Evolutionary conservation across 2,797 vertebrate genomes (phyloP).

Genomic region (Myotis planiceps): DNA sequence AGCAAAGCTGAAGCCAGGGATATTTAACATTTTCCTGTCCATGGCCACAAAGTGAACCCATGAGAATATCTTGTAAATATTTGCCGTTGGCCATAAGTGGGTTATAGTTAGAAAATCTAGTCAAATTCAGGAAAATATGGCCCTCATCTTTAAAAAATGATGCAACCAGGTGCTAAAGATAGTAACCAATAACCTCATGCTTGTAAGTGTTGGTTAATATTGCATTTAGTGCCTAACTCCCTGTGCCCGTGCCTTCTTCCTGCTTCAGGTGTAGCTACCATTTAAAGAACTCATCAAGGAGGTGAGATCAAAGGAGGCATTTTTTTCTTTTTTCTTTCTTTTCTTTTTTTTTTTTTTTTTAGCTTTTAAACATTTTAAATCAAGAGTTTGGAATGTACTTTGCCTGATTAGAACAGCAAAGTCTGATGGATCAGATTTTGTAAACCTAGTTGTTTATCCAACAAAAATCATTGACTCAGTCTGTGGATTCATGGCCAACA

Average conservation of each 20-base stretch:
- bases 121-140: not conserved
- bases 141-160: not conserved
- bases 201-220: not conserved
- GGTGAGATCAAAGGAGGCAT: not conserved
- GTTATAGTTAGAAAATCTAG: not conserved
- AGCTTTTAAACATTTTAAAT: conserved; percentile 16
- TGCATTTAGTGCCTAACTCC: not conserved
- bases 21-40: not conserved
- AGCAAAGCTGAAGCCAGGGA: not conserved
- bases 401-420: not conserved
- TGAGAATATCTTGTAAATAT: not conserved
- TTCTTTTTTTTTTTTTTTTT: not conserved
- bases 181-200: not conserved
- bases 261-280: not conserved
- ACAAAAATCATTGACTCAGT: no score
- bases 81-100: not conserved
- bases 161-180: not conserved
- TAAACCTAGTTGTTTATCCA: not conserved
- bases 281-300: not conserved
- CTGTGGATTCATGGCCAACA: no score
- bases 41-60: not conserved
- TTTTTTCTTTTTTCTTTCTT: no score
- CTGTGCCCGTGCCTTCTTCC: not conserved
- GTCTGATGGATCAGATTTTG: not conserved
- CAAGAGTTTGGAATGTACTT: conserved; percentile 25